Conservation (phyloP, 2,797 vertebrate species). For the Rhinichthys osculus region DNA sequence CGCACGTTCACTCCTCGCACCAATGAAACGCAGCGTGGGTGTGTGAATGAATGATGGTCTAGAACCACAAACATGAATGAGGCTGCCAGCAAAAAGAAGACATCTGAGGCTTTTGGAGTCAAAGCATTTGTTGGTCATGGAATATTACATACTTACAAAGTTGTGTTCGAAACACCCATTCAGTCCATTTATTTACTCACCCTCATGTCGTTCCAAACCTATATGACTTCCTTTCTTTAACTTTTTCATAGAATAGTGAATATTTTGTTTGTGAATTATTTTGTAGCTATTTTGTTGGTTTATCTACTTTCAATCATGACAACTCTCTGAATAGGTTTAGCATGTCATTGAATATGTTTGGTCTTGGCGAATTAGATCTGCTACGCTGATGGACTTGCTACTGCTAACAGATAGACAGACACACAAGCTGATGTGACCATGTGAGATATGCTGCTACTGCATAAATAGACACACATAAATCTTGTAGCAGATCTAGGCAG, state of each 20-base stretch:
- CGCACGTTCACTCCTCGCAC: neutral
- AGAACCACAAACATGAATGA: constrained; percentile 6
- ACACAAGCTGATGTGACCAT: neutral
- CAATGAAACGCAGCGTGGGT: neutral
- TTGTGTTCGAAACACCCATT: neutral
- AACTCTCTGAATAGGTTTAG: neutral
- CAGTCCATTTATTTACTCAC: neutral
- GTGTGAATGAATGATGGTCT: constrained; percentile 25
- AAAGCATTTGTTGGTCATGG: constrained; percentile 6
- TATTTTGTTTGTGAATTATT: neutral
- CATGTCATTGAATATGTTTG: neutral
- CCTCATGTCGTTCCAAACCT: neutral
- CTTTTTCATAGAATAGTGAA: neutral
- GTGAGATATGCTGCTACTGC: neutral
- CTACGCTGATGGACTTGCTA: neutral
- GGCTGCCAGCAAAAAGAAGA: neutral
- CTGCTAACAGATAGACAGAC: neutral
- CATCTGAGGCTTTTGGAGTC: neutral
- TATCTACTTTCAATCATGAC: neutral
- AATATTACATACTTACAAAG: neutral
- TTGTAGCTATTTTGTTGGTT: neutral
- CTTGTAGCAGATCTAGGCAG: neutral
- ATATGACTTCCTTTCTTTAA: neutral
- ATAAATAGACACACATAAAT: neutral
- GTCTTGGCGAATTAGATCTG: too few species aligned